Base-by-base conservation (phyloP, 2,797 vertebrate species). In the Cyclopterus lumpus region DNA sequence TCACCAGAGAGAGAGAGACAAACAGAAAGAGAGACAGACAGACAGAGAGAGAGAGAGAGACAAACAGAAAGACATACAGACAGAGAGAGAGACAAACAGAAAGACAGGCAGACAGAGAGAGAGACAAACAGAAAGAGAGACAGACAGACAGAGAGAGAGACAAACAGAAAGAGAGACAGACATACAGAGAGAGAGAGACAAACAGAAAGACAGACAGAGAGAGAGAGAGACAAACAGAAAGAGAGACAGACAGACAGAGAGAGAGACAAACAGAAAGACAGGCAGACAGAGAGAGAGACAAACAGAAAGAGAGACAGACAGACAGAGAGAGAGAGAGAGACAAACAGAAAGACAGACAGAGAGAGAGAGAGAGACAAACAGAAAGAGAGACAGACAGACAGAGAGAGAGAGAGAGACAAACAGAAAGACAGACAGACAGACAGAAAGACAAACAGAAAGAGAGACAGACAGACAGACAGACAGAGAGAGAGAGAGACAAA, bases 251-350 rank as follows among this genome's bases (percentile, higher is more conserved):
- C 16, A 58, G 4, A 57, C 3, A 38, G 15, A 34, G 36, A 5
- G 51, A 26, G 51, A 54, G 11, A n/a, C n/a, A n/a, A n/a, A n/a
- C n/a, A n/a, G n/a, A n/a, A n/a, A n/a, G n/a, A n/a, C n/a, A n/a
- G n/a, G n/a, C n/a, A n/a, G n/a, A n/a, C n/a, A 76, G 80, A 76
- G 77, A 84, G 64, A 62, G 63, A 73, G n/a, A 49, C 28, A 59
- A 28, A 30, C 22, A 68, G n/a, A 22, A 22, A 68, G 3, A 73
- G 18, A 32, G 15, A 55, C 4, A 66, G 18, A 58, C n/a, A 16
- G 0, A 55, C 53, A 16, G 7, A 16, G 15, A 28, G 15, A 57
- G 10, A 53, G 34, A 14, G 40, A 63, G 1, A 64, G 18, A 32
- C 6, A 32, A 3, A 66, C 30, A 22, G 14, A 60, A 2, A 70